Evolutionary conservation across 1,140 invertebrate genomes (phyloP), one percentile per base, ranked within the genome.

Genomic region (Drosophila pallidifrons): DNA sequence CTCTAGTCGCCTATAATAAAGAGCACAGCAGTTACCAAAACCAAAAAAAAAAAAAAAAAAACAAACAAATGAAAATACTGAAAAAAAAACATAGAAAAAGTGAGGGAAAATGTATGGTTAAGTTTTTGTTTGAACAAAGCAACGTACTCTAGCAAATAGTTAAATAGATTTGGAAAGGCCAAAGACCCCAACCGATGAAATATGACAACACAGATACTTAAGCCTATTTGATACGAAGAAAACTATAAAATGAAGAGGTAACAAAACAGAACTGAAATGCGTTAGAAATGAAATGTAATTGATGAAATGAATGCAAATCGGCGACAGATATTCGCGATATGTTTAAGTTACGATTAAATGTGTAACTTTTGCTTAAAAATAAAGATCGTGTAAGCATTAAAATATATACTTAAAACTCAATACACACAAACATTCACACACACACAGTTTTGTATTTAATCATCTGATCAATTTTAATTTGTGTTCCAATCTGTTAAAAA

Each of bases 221-320:
- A 86, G 75, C 35, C 25, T 73, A 28, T 52, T 59, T 59, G 46
- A 58, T 77, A 80, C 35, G 8, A 38, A 38, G 7, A 38, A 38
- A 38, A 38, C 35, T 77, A 72, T 25, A 68, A 85, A 70, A 82
- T 67, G 79, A 79, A 69, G 78, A 85, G 52, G 75, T 58, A 43
- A 25, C 20, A 43, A 63, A 71, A 86, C 78, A 82, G 82, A 88
- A 87, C 83, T 88, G 77, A 87, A 75, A 74, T 67, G 82, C 46
- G 67, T 79, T 57, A 58, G 30, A 80, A 73, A 67, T 49, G 38
- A 71, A 73, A 77, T 60, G 68, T 76, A 67, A 64, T 78, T 75
- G 55, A 47, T 25, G 43, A 59, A 47, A 76, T 46, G 35, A 58
- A 57, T 47, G 58, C 32, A 65, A 81, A 64, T 41, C 35, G 49